Evolutionary conservation across 2,888 invertebrate species (phyloP).

Genomic region (Notocelia uddmanniana): DNA sequence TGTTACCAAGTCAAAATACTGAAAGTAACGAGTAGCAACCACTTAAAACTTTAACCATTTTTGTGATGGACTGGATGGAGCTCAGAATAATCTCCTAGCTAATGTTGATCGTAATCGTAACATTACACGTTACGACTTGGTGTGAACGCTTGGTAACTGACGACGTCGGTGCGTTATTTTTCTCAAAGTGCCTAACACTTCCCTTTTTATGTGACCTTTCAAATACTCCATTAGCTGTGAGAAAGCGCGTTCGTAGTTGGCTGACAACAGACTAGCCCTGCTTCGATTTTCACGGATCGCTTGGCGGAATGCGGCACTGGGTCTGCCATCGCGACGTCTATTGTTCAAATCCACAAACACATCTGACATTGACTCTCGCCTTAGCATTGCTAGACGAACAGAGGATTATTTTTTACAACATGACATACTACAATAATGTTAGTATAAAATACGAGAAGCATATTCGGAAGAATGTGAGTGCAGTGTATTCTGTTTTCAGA

Average conservation of each 20-base stretch:
- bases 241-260: constrained; percentile 37
- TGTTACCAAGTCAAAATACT: constrained; percentile 3
- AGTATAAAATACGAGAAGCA: constrained; percentile 70
- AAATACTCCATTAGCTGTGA: constrained; percentile 10
- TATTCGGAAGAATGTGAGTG: constrained; percentile 68
- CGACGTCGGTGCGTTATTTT: constrained; percentile 23
- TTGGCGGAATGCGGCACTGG: constrained; percentile 25
- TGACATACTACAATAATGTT: constrained; percentile 76
- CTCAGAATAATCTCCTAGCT: constrained; percentile 21
- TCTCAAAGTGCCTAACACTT: constrained; percentile 23
- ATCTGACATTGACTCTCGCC: constrained; percentile 59
- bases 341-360: constrained; percentile 51
- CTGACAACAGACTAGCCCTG: constrained; percentile 34
- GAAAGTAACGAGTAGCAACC: constrained; percentile 9
- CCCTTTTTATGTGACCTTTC: constrained; percentile 27
- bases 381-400: constrained; percentile 59
- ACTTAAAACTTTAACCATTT: constrained; percentile 30
- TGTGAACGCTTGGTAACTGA: constrained; percentile 29
- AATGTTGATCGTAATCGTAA: constrained; percentile 32
- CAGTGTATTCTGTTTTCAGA: constrained; percentile 59
- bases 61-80: constrained; percentile 14
- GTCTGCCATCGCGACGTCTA: constrained; percentile 18
- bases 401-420: constrained; percentile 71
- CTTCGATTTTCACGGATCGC: constrained; percentile 46
- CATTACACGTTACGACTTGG: constrained; percentile 36